These are phyloP conservation scores for Cantharis lateralis DNA, from an alignment of 2,888 invertebrate species.

Conservation along the genomic window DNA sequence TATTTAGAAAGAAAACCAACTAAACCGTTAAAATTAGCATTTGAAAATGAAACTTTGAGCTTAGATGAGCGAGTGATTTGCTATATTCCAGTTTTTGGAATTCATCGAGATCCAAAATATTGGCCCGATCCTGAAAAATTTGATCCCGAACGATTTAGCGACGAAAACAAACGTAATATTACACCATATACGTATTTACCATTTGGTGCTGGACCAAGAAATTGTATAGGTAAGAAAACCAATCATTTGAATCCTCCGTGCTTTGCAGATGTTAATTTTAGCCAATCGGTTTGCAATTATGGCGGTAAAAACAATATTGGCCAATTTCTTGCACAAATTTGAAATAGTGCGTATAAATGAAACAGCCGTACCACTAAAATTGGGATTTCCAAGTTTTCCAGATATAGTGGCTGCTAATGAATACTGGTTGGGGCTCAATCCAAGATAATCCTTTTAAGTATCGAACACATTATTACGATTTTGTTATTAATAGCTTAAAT, in stretches of 20 bases:
- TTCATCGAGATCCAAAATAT: conserved; percentile 42
- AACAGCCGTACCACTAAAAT: conserved; percentile 40
- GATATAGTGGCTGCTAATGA: conserved; percentile 39
- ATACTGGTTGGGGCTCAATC: conserved; percentile 41
- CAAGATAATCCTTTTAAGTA: neutral
- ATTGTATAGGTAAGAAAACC: conserved; percentile 50
- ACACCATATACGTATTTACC: conserved; percentile 52
- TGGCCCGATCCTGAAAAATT: conserved; percentile 45
- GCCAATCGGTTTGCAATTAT: conserved; percentile 34
- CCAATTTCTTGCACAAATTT: conserved; percentile 39
- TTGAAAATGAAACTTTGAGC: conserved; percentile 6
- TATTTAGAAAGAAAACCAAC: conserved; percentile 13
- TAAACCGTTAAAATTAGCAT: conserved; percentile 36
- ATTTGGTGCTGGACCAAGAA: conserved; percentile 61
- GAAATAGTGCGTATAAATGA: conserved; percentile 39
- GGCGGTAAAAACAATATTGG: conserved; percentile 37
- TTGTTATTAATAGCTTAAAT: no score
- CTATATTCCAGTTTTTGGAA: conserved; percentile 38
- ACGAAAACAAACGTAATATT: conserved; percentile 60
- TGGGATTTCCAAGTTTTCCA: conserved; percentile 27
- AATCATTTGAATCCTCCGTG: neutral
- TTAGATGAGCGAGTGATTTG: conserved; percentile 13
- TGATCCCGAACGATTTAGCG: conserved; percentile 53
- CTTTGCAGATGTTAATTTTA: conserved; percentile 4
- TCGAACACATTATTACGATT: neutral